Evolutionary conservation across 1,140 invertebrate genomes (phyloP).

Genomic region (Neomicropteryx cornuta): DNA sequence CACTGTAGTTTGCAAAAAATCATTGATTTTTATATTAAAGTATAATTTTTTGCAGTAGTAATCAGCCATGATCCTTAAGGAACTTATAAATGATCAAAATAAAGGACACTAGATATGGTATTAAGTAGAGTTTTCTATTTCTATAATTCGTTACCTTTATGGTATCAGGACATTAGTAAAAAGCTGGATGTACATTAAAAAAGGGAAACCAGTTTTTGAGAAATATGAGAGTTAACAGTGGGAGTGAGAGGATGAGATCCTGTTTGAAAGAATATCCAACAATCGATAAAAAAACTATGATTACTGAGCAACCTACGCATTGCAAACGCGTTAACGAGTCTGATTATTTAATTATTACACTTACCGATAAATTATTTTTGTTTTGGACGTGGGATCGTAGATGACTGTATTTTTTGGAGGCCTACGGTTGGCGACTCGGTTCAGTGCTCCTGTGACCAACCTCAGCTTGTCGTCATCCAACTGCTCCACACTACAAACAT

Average conservation of each 20-base stretch:
- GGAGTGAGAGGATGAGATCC: not conserved
- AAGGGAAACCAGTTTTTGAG: slow-evolving; percentile 9
- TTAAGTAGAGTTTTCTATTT: no score
- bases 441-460: slow-evolving; percentile 9
- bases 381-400: slow-evolving; percentile 11
- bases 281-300: not conserved
- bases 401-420: slow-evolving; percentile 9
- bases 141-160: no score
- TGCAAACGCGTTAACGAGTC: not conserved
- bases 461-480: slow-evolving; percentile 10
- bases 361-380: not conserved
- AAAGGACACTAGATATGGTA: no score
- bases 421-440: slow-evolving; percentile 5
- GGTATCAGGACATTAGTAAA: no score
- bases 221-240: not conserved
- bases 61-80: no score
- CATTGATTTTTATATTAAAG: no score
- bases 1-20: no score
- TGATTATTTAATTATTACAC: not conserved
- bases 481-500: slow-evolving; percentile 10
- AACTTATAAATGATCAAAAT: no score
- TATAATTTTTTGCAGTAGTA: no score
- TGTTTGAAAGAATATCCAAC: not conserved
- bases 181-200: no score
- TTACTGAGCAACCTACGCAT: not conserved